Conservation (phyloP, 2,113 vertebrate genomes). For the Atlantisia rogersi region DNA sequence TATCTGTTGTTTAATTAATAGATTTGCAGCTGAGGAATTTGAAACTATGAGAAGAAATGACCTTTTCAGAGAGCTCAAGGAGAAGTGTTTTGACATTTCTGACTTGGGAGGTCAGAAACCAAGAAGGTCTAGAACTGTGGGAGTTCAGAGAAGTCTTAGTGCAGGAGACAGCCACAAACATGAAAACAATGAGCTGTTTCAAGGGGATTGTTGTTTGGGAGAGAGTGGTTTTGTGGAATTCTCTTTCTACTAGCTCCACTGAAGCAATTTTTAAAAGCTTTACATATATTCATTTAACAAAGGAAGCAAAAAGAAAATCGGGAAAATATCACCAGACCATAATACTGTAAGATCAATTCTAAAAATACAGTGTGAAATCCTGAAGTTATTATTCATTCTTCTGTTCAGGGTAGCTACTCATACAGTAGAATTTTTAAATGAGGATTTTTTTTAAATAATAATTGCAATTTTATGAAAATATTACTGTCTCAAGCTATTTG, state of each 20-base stretch:
- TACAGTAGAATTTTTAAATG: not conserved
- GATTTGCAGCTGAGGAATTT: not conserved
- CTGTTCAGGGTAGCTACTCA: not conserved
- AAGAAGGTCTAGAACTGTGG: not conserved
- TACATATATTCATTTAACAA: not conserved
- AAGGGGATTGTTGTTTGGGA: not conserved
- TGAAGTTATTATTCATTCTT: not conserved
- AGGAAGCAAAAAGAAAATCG: not conserved
- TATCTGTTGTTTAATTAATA: constrained; percentile 7
- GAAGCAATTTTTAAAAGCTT: not conserved
- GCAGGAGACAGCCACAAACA: not conserved
- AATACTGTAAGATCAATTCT: not conserved
- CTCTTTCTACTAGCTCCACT: not conserved
- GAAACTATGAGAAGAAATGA: not conserved
- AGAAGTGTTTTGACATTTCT: constrained; percentile 16
- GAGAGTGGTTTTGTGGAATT: not conserved
- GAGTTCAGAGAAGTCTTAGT: not conserved
- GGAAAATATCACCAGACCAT: not conserved
- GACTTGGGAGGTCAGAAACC: constrained; percentile 40
- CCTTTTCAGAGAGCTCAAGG: constrained; percentile 1
- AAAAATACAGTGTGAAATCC: not conserved
- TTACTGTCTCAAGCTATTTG: not conserved
- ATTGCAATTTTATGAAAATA: not conserved
- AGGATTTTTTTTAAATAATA: not conserved
- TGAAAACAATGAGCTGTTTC: constrained; percentile 14